These are phyloP conservation scores for Henricia sp. DNA, from an alignment of 53 echinoderm and acorn worm genomes.

Conservation along the genomic window DNA sequence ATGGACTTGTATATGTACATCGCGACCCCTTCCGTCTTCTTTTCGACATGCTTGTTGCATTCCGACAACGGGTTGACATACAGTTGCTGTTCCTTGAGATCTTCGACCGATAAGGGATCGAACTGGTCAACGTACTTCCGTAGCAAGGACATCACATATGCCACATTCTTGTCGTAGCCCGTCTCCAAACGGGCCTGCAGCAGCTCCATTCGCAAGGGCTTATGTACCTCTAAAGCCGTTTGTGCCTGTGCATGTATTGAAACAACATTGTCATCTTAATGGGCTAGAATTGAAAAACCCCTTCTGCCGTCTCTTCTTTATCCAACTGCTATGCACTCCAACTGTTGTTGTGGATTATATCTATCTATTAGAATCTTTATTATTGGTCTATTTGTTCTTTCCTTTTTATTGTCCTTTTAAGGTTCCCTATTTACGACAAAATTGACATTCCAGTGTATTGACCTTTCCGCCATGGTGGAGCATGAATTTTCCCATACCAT, in stretches of 20 bases:
- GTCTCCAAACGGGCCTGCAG: not conserved
- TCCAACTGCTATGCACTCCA: no score
- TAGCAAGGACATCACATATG: not conserved
- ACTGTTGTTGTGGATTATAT: not conserved
- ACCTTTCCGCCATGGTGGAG: no score
- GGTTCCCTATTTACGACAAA: no score
- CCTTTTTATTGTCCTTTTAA: no score
- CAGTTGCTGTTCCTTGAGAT: not conserved
- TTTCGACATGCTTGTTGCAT: not conserved
- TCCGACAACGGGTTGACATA: not conserved
- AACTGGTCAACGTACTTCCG: not conserved
- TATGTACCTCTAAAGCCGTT: slow-evolving; percentile 81
- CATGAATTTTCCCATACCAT: no score
- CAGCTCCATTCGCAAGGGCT: not conserved
- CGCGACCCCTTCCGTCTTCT: not conserved
- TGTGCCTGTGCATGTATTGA: not conserved
- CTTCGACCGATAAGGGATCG: no score
- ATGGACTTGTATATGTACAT: not conserved
- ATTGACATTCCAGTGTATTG: no score
- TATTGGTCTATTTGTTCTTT: not conserved
- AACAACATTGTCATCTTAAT: no score
- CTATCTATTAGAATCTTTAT: no score
- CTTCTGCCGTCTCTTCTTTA: no score
- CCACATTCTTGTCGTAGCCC: not conserved
- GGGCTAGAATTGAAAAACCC: no score